phyloP scores from a whole-genome alignment of 2,113 vertebrate genomes.

The Haemorhous mexicanus region DNA sequence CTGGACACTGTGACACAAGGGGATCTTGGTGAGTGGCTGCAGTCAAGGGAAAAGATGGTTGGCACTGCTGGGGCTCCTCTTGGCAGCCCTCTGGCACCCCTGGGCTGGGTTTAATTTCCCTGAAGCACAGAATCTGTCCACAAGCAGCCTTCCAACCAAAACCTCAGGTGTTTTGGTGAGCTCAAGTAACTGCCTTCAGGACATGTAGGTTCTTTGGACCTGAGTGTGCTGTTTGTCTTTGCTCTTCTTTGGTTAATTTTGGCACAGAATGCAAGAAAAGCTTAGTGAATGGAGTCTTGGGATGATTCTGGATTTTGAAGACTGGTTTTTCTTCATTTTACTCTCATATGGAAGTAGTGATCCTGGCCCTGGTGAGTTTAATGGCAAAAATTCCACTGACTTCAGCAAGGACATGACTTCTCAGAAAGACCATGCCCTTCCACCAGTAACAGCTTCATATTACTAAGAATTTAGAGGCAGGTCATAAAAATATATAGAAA shows the following conservation, averaged over 20 bases:
- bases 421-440: not conserved
- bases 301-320: not conserved
- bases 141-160: not conserved
- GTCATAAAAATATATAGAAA: slow-evolving; percentile 32
- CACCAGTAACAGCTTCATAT: not conserved
- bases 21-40: not conserved
- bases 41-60: not conserved
- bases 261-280: not conserved
- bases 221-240: not conserved
- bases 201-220: not conserved
- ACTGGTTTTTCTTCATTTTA: not conserved
- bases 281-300: not conserved
- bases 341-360: not conserved
- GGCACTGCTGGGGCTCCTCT: not conserved
- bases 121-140: not conserved
- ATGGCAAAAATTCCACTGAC: not conserved
- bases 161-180: not conserved
- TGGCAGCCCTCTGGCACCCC: not conserved
- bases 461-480: not conserved
- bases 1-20: not conserved
- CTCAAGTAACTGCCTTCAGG: not conserved
- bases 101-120: not conserved
- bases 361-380: not conserved
- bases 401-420: not conserved
- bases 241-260: not conserved